Base-by-base conservation (phyloP, 2,797 vertebrate genomes). In the Artibeus lituratus region DNA sequence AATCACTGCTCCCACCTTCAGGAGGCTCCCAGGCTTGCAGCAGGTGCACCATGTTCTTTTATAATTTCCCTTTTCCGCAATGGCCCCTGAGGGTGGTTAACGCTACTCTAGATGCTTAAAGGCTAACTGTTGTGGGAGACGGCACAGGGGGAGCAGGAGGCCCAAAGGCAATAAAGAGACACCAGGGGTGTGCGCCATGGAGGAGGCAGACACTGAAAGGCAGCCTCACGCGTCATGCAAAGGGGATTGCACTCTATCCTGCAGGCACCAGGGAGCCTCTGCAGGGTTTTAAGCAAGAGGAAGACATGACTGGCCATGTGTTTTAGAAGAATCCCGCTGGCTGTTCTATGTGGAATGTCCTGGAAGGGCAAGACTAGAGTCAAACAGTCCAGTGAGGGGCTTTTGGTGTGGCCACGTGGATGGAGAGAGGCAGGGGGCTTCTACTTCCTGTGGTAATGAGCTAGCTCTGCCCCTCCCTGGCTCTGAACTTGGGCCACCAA, bases 251-350 rank as follows among this genome's bases (percentile, higher is more conserved):
- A 18, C 51, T 93, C n/a, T 19, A 69, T 51, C 29, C 39, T 72
- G 5, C 78, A 24, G 80, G 29, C 39, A 44, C 39, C 12, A 15
- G 80, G 80, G 62, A 87, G 19, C 24, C 51, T 65, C 44, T 9
- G 2, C 15, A 67, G 37, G 32, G 51, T 47, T 78, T 85, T 62
- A 67, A 85, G 44, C 53, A 72, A 90, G 26, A 18, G 2, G 37
- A 29, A 80, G 39, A 26, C 22, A 39, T 32, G 14, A 72, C 5
- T 57, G 70, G 26, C 53, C 62, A 21, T 9, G 5, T 37, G 16
- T 49, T 96, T 65, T 82, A 55, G 74, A 83, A 90, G 26, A 44
- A 77, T 32, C 53, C 62, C 18, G 39, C 10, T 65, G 77, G 53
- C 24, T 87, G 35, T 15, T 42, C 21, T 37, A 21, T 15, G 3